Base-by-base conservation (phyloP, 2,797 vertebrate species). In the Atherinosoma microstoma region DNA sequence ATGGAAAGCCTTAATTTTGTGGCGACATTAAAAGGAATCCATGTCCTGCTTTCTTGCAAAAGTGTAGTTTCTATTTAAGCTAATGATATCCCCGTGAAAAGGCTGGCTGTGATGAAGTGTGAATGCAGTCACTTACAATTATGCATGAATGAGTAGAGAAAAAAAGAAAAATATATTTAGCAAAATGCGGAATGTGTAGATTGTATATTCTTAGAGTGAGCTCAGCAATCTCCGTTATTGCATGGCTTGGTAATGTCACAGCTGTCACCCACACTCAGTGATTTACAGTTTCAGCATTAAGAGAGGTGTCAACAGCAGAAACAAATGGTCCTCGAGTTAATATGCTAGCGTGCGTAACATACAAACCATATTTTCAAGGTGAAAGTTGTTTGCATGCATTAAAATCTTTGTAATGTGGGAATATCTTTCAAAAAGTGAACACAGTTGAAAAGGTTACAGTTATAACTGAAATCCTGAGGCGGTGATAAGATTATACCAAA, bases 211-310 rank as follows among this genome's bases (percentile, higher is more conserved):
- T 67, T 32, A 68, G 69, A 69, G 80, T 84, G 85, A 73, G 79
- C 83, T 90, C 90, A 86, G 91, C 90, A 89, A 72, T 87, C 84
- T 86, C 69, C 6, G 70, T 88, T 89, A 88, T 86, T 89, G 89
- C 89, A 86, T 83, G 86, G 85, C 91, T 87, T 71, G 87, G 85
- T 90, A 91, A 91, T 90, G 87, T 91, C 87, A 87, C 67, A 6
- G 84, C 88, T 86, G 87, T 87, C 90, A 86, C 58, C 73, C 78
- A 72, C 13, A 22, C 75, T 78, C 78, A 72, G 74, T 91, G 92
- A 93, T 92, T 92, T 92, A 89, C 91, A 87, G 85, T 86, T 83
- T 88, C 83, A 89, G 88, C 90, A 90, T 88, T 91, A 90, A 87
- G 74, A 87, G 84, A 82, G 80, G 87, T 89, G 89, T 93, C 90